A percentile compares a stretch with the other conserved stretches of the same genome.
These are phyloP conservation scores for Mnemiopsis leidyi DNA, from an alignment of 37 sponge, comb jelly and placozoan species.

Conservation along the genomic window DNA sequence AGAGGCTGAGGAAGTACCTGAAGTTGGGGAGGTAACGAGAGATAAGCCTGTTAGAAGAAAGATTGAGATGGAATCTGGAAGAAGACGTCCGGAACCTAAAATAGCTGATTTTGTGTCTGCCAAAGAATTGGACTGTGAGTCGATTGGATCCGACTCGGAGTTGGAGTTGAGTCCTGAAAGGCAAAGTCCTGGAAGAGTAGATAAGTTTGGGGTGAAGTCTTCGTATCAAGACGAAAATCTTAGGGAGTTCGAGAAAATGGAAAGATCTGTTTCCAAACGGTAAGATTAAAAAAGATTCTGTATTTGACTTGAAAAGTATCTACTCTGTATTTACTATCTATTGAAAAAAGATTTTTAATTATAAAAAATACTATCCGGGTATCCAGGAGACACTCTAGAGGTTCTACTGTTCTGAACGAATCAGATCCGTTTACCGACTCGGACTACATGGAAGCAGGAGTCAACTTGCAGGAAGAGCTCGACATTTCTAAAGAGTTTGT, in stretches of 20 bases:
- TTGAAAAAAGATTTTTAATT: too few relatives aligned
- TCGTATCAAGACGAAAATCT: slow-evolving; percentile 8
- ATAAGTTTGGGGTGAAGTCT: background rate
- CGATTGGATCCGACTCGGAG: background rate
- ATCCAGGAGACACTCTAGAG: too few relatives aligned
- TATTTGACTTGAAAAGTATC: background rate
- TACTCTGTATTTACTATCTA: too few relatives aligned
- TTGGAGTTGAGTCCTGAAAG: background rate
- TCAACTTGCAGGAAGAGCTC: slow-evolving; percentile 4
- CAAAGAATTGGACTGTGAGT: background rate
- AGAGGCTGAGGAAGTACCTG: background rate
- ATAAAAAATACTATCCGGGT: too few relatives aligned
- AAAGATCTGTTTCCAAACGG: background rate
- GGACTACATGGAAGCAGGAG: background rate
- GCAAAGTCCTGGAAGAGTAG: background rate
- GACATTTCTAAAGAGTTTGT: background rate
- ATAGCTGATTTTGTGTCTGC: slow-evolving; percentile 27
- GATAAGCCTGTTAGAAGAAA: background rate
- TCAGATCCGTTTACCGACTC: slow-evolving; percentile 51
- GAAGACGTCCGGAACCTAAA: background rate
- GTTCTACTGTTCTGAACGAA: background rate
- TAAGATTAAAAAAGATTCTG: background rate
- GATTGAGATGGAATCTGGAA: background rate
- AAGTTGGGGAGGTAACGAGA: background rate
- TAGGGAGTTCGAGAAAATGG: slow-evolving; percentile 6